Base-by-base conservation (phyloP, 2,797 vertebrate species). In the Tauraco hartlaubi region DNA sequence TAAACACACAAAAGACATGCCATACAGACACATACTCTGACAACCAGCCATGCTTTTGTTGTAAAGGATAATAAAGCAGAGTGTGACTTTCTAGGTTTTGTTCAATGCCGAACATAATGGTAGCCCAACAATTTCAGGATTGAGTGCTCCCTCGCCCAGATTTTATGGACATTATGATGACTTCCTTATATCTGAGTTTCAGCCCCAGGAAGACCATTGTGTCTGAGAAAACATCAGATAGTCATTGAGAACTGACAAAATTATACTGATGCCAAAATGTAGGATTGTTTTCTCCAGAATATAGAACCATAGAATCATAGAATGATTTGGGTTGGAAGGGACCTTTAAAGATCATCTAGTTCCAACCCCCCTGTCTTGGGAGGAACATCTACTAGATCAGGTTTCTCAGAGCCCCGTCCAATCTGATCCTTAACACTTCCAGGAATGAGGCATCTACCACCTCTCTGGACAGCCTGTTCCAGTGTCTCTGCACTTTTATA, bases 21-120 rank as follows among this genome's bases (percentile, higher is more conserved):
- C 31, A 10, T 56, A 31, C 1, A 2, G 28, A 28, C 43, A 52
- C 0, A 0, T 64, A 12, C 12, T 64, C 48, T 71, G 26, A 28
- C 16, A 81, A 18, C 15, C 16, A 81, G 15, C 15, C 6, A 3
- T 28, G 11, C 28, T 62, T 75, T 33, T 49, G 8, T 44, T 52
- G 17, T 33, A 59, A 82, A 48, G 22, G 54, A 11, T 85, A n/a
- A 61, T 69, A 49, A 75, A 71, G 37, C 44, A 75, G 44, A 84
- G 8, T 33, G 31, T 56, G 54, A 39, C 25, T 52, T 75, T 6
- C 22, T 58, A 43, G 21, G 19, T 66, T 90, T 79, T 79, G 26
- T 77, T 90, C 64, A n/a, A 2, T 79, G 37, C 28, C 43, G 46
- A 58, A 41, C 6, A 9, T 37, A 59, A 73, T 4, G 11, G n/a